Evolutionary conservation across 1,140 invertebrate genomes (phyloP), one percentile per base, ranked within the genome.

Genomic region (Alviniconcha marisindica): DNA sequence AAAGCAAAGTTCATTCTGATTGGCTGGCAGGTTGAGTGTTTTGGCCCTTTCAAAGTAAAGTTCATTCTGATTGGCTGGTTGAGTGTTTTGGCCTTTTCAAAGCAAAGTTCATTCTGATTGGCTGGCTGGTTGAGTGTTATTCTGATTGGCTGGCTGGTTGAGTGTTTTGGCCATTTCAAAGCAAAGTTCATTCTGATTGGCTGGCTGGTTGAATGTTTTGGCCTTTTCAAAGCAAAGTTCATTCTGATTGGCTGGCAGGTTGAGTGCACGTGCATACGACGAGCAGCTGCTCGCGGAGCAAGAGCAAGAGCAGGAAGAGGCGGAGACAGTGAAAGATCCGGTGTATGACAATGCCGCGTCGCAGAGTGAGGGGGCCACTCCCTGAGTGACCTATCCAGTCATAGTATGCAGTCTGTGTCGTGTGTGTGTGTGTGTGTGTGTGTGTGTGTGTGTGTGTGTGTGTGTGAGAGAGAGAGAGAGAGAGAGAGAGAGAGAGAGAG

Each of bases 371-470:
- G 44, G 63, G 24, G 66, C 31, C 28, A 31, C 42, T 38, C 48
- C 60, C 4, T 66, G 78, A 63, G 42, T 18, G 2, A 0, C n/a
- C 3, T 77, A 28, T 51, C n/a, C n/a, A n/a, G n/a, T n/a, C n/a
- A n/a, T n/a, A n/a, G n/a, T n/a, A n/a, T n/a, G n/a, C n/a, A n/a
- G n/a, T 40, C 40, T 24, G 4, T 42, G 18, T 14, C 54, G 24
- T 74, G 81, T 51, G n/a, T 77, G 44, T 56, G 73, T 79, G 38
- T 77, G 48, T 14, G 48, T 38, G 21, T 21, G 74, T 31, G 73
- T 38, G 38, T 76, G 81, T 44, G 71, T 42, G 69, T n/a, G 69
- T 44, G 81, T 5, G 66, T 44, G 81, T n/a, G 81, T 44, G 69
- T 10, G 48, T 51, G 33, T 54, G 48, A 83, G 60, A n/a, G 76